Percentiles rank a stretch among this genome's conserved stretches.
Evolutionary conservation across 2,888 invertebrate genomes (phyloP).

Genomic region (Ophion ellenae): DNA sequence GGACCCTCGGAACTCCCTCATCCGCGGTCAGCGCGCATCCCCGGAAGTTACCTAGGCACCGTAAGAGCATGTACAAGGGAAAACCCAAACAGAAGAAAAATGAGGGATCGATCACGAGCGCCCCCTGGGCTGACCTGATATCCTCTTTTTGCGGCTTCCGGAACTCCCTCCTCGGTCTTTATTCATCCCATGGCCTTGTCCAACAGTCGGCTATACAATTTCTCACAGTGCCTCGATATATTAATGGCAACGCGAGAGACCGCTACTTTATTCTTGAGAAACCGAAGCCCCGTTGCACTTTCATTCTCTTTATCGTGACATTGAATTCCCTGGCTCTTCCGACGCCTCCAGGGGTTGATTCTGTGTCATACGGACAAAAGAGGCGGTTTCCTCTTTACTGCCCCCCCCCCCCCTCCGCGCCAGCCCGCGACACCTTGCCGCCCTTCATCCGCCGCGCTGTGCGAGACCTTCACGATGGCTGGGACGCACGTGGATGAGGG

Average conservation of each 20-base stretch:
- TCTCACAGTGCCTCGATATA: background rate
- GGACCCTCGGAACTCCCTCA: too few relatives aligned
- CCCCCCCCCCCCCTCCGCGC: background rate
- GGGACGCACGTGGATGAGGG: conserved; percentile 23
- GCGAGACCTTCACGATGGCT: conserved; percentile 54
- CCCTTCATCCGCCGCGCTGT: background rate
- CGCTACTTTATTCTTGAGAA: background rate
- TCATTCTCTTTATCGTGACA: conserved; percentile 57
- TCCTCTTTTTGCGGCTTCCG: conserved; percentile 18
- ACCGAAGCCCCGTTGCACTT: conserved; percentile 7
- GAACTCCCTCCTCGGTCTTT: conserved; percentile 1
- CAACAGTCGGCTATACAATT: background rate
- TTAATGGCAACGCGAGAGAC: background rate
- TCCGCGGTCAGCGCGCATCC: conserved; percentile 1
- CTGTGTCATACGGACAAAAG: conserved; percentile 45
- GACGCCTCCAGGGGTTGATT: conserved; percentile 34
- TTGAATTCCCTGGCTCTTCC: conserved; percentile 51
- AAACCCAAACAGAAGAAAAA: background rate
- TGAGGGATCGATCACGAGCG: conserved; percentile 25
- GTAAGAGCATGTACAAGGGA: background rate
- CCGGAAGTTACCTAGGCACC: conserved; percentile 20
- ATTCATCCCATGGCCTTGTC: background rate
- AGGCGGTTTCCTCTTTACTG: conserved; percentile 17
- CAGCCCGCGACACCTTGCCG: background rate
- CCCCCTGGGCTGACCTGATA: conserved; percentile 32